Conservation (phyloP, 2,888 invertebrate genomes). For the Rhaphigaster nebulosa region DNA sequence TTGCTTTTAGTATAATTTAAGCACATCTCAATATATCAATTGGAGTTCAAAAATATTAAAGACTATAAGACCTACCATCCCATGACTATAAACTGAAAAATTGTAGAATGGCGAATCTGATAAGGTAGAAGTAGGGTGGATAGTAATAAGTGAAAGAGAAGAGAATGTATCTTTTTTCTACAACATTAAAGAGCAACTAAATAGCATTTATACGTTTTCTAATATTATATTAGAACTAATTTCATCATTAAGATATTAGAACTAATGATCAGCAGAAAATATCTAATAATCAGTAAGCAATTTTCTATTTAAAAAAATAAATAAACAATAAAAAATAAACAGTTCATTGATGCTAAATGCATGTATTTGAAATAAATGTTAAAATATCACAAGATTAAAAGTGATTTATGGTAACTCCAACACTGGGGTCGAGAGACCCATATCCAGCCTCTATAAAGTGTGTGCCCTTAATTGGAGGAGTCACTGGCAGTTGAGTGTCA, state of each 20-base stretch:
- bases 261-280: no score
- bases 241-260: no score
- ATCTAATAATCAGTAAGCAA: background rate
- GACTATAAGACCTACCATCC: background rate
- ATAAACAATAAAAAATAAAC: background rate
- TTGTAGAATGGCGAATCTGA: background rate
- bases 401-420: no score
- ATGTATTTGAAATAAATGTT: no score
- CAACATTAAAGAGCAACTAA: background rate
- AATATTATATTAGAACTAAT: background rate
- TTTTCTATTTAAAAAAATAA: background rate
- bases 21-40: background rate
- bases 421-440: no score
- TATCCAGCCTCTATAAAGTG: no score
- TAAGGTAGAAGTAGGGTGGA: background rate
- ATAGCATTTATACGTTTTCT: background rate
- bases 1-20: background rate
- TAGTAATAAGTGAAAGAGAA: background rate
- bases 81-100: background rate
- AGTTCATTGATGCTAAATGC: no score
- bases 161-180: background rate
- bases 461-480: no score
- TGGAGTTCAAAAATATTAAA: constrained; percentile 4
- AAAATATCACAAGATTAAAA: no score
- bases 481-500: no score